Conservation (phyloP, 2,888 invertebrate genomes). For the Erebia ligea region DNA sequence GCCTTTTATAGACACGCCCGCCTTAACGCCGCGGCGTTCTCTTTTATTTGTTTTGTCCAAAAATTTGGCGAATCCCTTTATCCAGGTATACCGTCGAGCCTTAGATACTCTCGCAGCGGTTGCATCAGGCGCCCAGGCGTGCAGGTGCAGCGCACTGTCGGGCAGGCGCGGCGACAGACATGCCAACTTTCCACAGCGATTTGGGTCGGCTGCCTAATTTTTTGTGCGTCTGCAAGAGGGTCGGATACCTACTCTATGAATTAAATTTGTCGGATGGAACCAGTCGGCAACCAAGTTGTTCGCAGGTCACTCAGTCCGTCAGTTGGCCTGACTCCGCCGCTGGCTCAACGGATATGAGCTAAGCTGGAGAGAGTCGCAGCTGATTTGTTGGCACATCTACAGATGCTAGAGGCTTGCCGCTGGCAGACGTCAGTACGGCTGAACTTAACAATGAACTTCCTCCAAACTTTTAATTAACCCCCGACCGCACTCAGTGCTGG, state of each 20-base stretch:
- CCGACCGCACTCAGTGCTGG: slow-evolving; percentile 47
- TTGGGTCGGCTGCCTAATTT: not conserved
- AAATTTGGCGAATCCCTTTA: slow-evolving; percentile 74
- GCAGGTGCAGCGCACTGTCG: not conserved
- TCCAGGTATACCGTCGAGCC: slow-evolving; percentile 45
- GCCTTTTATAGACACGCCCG: slow-evolving; percentile 83
- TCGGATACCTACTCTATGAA: not conserved
- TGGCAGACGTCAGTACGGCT: slow-evolving; percentile 61
- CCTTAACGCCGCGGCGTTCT: slow-evolving; percentile 64
- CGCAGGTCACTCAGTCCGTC: not conserved
- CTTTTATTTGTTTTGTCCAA: slow-evolving; percentile 81
- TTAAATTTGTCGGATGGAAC: not conserved
- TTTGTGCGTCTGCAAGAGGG: not conserved
- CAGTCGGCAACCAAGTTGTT: not conserved
- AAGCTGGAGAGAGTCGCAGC: not conserved
- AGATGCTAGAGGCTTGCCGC: slow-evolving; percentile 44
- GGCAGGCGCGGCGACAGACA: not conserved
- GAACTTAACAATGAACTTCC: slow-evolving; percentile 74
- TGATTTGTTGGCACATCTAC: slow-evolving; percentile 2
- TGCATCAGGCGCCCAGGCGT: slow-evolving; percentile 1
- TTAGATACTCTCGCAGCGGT: slow-evolving; percentile 59
- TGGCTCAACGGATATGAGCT: not conserved
- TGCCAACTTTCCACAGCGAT: not conserved
- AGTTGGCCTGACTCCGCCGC: not conserved
- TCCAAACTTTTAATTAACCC: slow-evolving; percentile 62